Evolutionary conservation across 2,113 vertebrate species (phyloP).

Genomic region (Neotragus pygmaeus): DNA sequence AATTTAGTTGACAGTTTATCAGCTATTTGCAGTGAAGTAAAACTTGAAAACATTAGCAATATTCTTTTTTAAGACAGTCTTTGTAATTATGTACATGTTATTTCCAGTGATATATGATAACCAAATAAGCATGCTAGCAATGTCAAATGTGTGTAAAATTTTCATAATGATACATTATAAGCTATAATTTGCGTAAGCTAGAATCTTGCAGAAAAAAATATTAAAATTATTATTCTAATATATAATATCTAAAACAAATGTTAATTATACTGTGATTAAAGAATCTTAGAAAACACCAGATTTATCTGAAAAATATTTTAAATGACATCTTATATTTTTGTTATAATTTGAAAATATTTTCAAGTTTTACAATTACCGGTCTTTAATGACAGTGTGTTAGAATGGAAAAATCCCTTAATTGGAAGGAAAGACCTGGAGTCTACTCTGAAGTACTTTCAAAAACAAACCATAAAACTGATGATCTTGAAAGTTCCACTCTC

Average conservation of each 20-base stretch:
- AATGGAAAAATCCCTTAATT: background rate
- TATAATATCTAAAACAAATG: background rate
- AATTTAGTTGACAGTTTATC: slow-evolving; percentile 50
- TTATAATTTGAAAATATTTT: background rate
- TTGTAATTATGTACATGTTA: background rate
- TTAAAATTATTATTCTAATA: background rate
- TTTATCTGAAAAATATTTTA: background rate
- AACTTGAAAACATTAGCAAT: background rate
- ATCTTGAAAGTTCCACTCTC: background rate
- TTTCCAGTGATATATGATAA: slow-evolving; percentile 13
- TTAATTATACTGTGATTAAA: background rate
- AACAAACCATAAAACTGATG: background rate
- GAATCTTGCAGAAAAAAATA: background rate
- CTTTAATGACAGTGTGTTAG: background rate
- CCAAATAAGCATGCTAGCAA: background rate
- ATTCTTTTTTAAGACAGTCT: background rate
- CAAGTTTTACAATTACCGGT: background rate
- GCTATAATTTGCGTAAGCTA: background rate
- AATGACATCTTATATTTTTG: background rate
- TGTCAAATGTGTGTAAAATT: background rate
- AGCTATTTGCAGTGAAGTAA: slow-evolving; percentile 70
- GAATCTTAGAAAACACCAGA: background rate
- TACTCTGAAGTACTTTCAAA: background rate
- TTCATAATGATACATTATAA: background rate
- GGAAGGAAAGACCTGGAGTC: background rate